These are phyloP conservation scores for Agelastica alni DNA, from an alignment of 2,888 invertebrate species.

Conservation along the genomic window DNA sequence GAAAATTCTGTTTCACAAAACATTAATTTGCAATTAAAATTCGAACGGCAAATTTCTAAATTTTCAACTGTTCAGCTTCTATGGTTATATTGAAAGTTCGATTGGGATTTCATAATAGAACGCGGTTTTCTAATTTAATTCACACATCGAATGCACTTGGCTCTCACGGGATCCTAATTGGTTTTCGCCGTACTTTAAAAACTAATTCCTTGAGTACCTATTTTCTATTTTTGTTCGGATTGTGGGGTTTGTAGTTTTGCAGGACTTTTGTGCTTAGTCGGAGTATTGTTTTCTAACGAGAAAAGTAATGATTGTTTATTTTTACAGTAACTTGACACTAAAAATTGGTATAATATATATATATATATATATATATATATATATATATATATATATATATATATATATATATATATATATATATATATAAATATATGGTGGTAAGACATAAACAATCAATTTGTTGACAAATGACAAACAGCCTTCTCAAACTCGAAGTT, in stretches of 20 bases:
- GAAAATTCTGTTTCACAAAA: not conserved
- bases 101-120: slow-evolving; percentile 18
- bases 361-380: no score
- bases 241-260: not conserved
- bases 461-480: no score
- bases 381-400: no score
- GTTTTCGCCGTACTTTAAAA: slow-evolving; percentile 14
- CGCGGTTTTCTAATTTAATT: slow-evolving; percentile 20
- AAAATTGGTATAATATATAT: no score
- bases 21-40: not conserved
- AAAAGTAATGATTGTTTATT: not conserved
- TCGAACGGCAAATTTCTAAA: slow-evolving; percentile 5
- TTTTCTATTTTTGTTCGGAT: not conserved
- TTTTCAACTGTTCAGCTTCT: slow-evolving; percentile 12
- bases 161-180: slow-evolving; percentile 10
- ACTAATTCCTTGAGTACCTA: slow-evolving; percentile 12
- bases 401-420: no score
- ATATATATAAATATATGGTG: no score
- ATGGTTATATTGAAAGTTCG: slow-evolving; percentile 10
- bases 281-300: not conserved
- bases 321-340: no score
- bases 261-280: no score
- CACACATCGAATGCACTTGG: slow-evolving; percentile 23
- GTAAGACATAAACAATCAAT: no score
- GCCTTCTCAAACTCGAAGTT: no score